Base-by-base conservation (phyloP, 1,140 invertebrate genomes). In the Linepithema humile region DNA sequence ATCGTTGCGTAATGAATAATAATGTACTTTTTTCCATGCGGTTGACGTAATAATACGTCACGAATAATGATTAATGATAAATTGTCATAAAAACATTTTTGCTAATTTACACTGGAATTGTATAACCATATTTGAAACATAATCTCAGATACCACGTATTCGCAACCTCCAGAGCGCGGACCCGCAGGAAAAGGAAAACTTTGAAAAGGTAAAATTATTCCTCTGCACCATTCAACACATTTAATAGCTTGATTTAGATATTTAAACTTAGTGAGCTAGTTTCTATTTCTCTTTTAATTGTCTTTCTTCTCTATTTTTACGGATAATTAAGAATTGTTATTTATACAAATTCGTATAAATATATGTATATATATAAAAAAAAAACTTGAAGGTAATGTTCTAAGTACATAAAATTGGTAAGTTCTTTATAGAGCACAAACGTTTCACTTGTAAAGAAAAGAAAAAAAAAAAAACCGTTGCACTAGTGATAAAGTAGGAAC, bases 101-200 rank as follows among this genome's bases (percentile, higher is more conserved):
- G 32, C 62, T 69, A 35, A 82, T 84, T 62, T 60, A 74, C 45
- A 26, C 74, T 90, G 73, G 88, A 92, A 91, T 87, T 85, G 70
- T 89, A 89, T 92, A 92, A 94, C 87, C 88, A 91, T 92, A 92
- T 94, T 93, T 93, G 84, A 91, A 93, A 93, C 90, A 88, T 93
- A 90, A 91, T 95, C 91, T 91, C 90, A 96, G 95, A 95, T 96
- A 91, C 95, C 95, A 82, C 94, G 95, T 87, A 92, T 95, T 75
- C 94, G 94, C 89, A 94, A 94, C 90, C 90, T 94, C 83, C 94
- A 94, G 90, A 93, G 91, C 69, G 90, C 92, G 80, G 96, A 97
- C 80, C 95, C 96, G 75, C 95, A 96, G 87, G 96, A 97, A 91
- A 96, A 95, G 94, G 96, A 97, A 92, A 96, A 96, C 91, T 96